Evolutionary conservation across 1,140 invertebrate genomes (phyloP).

Genomic region (Coptotermes formosanus): DNA sequence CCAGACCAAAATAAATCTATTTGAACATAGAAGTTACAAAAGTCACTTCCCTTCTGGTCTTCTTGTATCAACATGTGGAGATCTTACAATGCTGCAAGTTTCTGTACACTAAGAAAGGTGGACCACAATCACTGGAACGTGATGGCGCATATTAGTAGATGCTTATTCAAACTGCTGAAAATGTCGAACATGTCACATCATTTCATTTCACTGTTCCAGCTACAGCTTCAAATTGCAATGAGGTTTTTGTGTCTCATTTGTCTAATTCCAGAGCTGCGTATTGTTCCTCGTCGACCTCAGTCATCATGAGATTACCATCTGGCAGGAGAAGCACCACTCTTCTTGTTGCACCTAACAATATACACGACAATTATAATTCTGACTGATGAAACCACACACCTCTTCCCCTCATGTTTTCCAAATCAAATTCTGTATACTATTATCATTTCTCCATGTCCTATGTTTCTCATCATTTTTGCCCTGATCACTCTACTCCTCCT

Average conservation of each 20-base stretch:
- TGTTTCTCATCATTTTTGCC: no score
- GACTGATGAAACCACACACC: neutral
- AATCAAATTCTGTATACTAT: no score
- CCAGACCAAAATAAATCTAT: neutral
- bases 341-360: conserved; percentile 66
- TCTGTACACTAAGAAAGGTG: neutral
- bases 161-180: neutral
- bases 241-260: conserved; percentile 48
- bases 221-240: neutral
- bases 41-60: neutral
- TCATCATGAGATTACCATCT: conserved; percentile 80
- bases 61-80: neutral
- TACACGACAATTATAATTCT: neutral
- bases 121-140: neutral
- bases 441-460: no score
- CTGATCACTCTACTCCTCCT: no score
- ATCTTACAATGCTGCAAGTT: no score
- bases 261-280: conserved; percentile 69
- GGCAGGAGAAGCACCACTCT: conserved; percentile 75
- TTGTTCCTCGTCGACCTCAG: conserved; percentile 79
- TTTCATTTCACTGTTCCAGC: neutral
- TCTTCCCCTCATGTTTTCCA: no score
- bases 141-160: neutral
- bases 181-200: neutral
- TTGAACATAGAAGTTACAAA: neutral